Percentiles rank a stretch among this genome's conserved stretches.
These are phyloP conservation scores for Scomber colias DNA, from an alignment of 2,113 vertebrate genomes.

Conservation along the genomic window DNA sequence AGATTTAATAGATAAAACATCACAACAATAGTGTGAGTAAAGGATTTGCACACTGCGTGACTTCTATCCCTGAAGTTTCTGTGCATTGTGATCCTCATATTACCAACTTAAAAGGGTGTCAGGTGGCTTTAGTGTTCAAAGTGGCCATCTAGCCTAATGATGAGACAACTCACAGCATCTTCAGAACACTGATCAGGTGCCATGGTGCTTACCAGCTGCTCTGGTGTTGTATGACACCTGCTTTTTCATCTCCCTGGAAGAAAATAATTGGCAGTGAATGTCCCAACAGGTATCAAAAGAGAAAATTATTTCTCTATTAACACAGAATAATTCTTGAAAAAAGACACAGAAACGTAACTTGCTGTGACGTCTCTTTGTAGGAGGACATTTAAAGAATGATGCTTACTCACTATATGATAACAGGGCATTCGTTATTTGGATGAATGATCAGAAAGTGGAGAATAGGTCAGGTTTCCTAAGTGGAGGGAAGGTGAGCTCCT, in stretches of 20 bases:
- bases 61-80: neutral
- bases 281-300: neutral
- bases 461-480: neutral
- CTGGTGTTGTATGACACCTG: neutral
- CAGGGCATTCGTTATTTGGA: neutral
- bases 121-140: slow-evolving; percentile 26
- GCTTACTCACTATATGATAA: neutral
- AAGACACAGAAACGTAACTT: no score
- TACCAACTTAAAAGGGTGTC: slow-evolving; percentile 47
- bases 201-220: slow-evolving; percentile 27
- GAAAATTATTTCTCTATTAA: neutral
- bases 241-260: neutral
- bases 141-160: neutral
- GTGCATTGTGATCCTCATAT: slow-evolving; percentile 22
- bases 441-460: neutral
- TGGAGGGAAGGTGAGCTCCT: neutral
- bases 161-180: neutral
- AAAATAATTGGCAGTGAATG: neutral
- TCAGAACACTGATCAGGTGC: slow-evolving; percentile 20
- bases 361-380: neutral
- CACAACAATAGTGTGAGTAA: neutral
- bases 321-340: neutral
- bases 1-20: neutral
- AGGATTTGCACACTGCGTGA: neutral
- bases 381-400: neutral